phyloP scores from a whole-genome alignment of 2,888 invertebrate genomes.

The Philopedon plagiatum region DNA sequence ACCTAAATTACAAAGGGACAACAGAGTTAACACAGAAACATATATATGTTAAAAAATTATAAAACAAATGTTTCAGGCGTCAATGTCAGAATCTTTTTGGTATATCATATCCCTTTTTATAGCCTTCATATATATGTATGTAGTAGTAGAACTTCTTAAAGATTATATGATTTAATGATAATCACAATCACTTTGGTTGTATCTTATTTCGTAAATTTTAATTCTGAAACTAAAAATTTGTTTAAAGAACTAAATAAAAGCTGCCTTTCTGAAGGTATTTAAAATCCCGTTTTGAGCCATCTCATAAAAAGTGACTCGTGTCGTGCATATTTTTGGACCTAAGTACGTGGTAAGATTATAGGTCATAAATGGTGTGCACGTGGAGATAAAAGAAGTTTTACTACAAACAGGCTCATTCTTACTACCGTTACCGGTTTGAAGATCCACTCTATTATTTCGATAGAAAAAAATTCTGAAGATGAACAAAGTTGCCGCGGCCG shows the following conservation, averaged over 20 bases:
- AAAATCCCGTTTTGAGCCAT: constrained; percentile 1
- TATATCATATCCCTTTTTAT: too few relatives aligned
- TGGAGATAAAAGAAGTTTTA: constrained; percentile 52
- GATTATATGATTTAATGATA: too few relatives aligned
- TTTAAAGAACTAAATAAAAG: neutral
- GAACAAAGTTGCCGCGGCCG: constrained; percentile 20
- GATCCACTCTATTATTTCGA: constrained; percentile 58
- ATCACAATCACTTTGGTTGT: too few relatives aligned
- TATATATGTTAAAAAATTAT: too few relatives aligned
- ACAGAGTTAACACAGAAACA: too few relatives aligned
- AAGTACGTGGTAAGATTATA: constrained; percentile 4
- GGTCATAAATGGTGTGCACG: constrained; percentile 34
- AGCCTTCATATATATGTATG: too few relatives aligned
- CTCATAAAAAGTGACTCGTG: neutral
- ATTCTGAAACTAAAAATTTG: too few relatives aligned
- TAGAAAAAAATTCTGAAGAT: constrained; percentile 31
- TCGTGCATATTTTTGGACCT: neutral
- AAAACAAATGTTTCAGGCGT: too few relatives aligned
- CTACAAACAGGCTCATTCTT: constrained; percentile 57
- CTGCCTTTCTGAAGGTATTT: neutral
- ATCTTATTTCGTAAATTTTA: too few relatives aligned
- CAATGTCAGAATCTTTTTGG: too few relatives aligned
- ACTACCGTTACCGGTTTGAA: constrained; percentile 62
- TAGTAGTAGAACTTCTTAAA: too few relatives aligned
- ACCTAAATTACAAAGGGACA: too few relatives aligned